Conservation (phyloP, 2,797 vertebrate genomes). For the Anisognathus igniventris region DNA sequence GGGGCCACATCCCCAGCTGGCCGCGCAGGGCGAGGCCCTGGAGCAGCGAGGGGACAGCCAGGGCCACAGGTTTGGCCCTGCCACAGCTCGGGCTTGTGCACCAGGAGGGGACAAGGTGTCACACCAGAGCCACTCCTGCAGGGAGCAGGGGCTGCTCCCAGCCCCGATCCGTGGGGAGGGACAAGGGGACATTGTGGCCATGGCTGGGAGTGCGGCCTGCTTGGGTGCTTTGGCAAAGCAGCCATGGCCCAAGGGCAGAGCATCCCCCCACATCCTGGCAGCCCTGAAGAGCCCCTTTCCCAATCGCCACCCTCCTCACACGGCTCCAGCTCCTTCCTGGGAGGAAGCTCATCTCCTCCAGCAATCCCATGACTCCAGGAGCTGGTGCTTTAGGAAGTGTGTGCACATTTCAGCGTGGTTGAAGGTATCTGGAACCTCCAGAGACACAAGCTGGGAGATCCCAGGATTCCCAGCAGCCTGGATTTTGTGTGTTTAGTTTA, state of each 20-base stretch:
- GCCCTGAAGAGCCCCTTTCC: not conserved
- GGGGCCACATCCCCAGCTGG: not conserved
- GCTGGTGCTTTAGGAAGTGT: not conserved
- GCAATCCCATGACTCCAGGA: not conserved
- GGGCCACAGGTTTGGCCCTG: not conserved
- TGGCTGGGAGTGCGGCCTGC: fast-evolving
- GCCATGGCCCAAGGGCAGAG: not conserved
- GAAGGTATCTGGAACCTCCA: not conserved
- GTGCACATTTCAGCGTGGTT: not conserved
- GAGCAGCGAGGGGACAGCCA: not conserved
- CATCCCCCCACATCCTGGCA: not conserved
- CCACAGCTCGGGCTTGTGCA: not conserved
- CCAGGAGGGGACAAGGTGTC: not conserved
- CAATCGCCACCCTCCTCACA: not conserved
- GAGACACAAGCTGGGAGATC: conserved; percentile 23
- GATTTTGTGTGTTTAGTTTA: conserved; percentile 63
- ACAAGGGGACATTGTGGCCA: fast-evolving
- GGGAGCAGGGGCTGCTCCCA: fast-evolving
- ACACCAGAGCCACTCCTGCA: not conserved
- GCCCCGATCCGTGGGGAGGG: not conserved
- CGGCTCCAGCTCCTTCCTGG: not conserved
- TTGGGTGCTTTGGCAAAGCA: not conserved
- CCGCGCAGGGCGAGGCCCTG: not conserved
- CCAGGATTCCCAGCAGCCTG: conserved; percentile 36
- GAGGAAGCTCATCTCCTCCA: not conserved